Evolutionary conservation across 2,888 invertebrate genomes (phyloP).

Genomic region (Rutpela maculata): DNA sequence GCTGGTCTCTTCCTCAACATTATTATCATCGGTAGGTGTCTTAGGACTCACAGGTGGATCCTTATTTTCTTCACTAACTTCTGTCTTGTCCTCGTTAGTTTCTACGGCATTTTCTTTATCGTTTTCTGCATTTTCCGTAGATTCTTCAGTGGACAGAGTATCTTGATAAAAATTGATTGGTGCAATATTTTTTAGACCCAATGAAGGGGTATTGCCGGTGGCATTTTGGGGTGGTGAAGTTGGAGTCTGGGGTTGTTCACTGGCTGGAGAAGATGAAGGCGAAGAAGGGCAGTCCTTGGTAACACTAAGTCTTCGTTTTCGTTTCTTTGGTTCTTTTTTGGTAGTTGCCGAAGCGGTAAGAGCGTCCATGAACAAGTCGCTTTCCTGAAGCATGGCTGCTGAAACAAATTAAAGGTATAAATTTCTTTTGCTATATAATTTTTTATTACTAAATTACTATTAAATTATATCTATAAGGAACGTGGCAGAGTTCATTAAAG

Average conservation of each 20-base stretch:
- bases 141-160: conserved; percentile 77
- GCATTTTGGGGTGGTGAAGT: conserved; percentile 62
- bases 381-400: conserved; percentile 89
- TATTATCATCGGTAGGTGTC: conserved; percentile 70
- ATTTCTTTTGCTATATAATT: conserved; percentile 22
- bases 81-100: conserved; percentile 55
- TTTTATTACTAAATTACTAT: not conserved
- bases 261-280: conserved; percentile 64
- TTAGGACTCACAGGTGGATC: conserved; percentile 48
- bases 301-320: conserved; percentile 84
- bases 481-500: conserved; percentile 7
- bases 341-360: conserved; percentile 85
- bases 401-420: conserved; percentile 46
- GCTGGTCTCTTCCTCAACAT: conserved; percentile 69
- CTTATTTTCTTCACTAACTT: conserved; percentile 66
- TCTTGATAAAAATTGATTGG: conserved; percentile 93
- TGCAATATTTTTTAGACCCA: conserved; percentile 74
- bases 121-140: conserved; percentile 70
- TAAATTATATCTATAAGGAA: not conserved
- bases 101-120: conserved; percentile 64
- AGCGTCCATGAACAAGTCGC: conserved; percentile 96
- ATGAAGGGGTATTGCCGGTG: conserved; percentile 62
- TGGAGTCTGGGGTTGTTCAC: conserved; percentile 63
- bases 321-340: conserved; percentile 86
- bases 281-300: conserved; percentile 77